A percentile compares a stretch with the other conserved stretches of the same genome.
These are phyloP conservation scores for Boulengerochromis microlepis DNA, from an alignment of 2,113 vertebrate genomes.

Conservation along the genomic window DNA sequence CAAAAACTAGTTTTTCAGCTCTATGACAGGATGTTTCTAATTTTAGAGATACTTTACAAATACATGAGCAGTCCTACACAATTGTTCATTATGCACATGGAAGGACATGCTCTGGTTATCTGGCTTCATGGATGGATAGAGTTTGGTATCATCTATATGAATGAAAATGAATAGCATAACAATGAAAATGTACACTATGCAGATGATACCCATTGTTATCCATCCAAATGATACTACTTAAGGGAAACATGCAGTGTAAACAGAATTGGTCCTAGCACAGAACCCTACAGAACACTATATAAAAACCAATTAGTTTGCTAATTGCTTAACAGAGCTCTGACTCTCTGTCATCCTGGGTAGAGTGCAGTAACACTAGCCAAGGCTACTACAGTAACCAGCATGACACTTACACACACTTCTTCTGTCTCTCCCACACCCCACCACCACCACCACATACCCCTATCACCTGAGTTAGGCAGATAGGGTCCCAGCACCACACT, in stretches of 20 bases:
- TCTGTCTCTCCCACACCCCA: too few relatives aligned
- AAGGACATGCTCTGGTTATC: not conserved
- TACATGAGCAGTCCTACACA: not conserved
- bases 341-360: not conserved
- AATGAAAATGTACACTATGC: not conserved
- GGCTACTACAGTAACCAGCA: not conserved
- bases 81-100: not conserved
- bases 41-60: not conserved
- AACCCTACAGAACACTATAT: not conserved
- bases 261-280: not conserved
- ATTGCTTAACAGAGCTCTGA: not conserved
- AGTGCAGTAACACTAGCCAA: not conserved
- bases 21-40: not conserved
- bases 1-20: not conserved
- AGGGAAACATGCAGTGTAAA: not conserved
- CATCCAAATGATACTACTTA: not conserved
- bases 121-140: not conserved
- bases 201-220: not conserved
- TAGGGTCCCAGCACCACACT: too few relatives aligned
- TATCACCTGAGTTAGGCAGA: too few relatives aligned
- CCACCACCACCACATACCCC: too few relatives aligned
- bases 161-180: not conserved
- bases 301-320: not conserved
- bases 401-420: too few relatives aligned
- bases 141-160: not conserved